These are phyloP conservation scores for Phoenoteleia sp. DNA, from an alignment of 2,888 invertebrate genomes.

Conservation along the genomic window DNA sequence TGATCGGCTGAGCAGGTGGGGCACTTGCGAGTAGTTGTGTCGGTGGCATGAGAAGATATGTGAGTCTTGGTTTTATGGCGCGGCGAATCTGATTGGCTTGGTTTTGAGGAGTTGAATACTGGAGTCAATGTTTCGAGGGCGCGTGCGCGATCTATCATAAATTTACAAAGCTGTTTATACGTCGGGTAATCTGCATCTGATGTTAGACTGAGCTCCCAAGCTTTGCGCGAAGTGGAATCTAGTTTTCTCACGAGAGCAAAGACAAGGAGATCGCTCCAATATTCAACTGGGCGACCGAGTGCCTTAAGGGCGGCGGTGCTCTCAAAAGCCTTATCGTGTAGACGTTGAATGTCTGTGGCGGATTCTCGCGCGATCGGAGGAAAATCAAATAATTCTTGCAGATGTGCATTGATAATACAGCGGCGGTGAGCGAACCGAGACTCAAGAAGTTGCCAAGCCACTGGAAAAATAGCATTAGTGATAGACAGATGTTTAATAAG, in stretches of 20 bases:
- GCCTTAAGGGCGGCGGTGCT: background rate
- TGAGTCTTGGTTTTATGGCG: background rate
- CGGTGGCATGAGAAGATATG: background rate
- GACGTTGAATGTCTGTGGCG: background rate
- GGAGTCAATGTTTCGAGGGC: constrained; percentile 16
- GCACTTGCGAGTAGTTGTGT: constrained; percentile 2
- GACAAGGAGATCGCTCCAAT: background rate
- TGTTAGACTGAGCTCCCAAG: constrained; percentile 47
- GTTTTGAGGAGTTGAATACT: background rate
- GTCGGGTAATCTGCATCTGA: background rate
- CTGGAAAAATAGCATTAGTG: background rate
- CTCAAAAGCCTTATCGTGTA: background rate
- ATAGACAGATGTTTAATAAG: background rate
- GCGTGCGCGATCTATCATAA: background rate
- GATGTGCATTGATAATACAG: background rate
- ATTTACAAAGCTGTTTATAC: background rate
- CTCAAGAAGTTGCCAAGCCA: background rate
- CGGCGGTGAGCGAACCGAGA: too few species aligned
- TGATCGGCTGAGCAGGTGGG: constrained; percentile 9
- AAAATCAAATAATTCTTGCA: background rate
- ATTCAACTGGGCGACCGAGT: background rate
- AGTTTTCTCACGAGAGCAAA: constrained; percentile 29
- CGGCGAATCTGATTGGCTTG: too few species aligned
- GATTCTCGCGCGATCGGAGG: background rate
- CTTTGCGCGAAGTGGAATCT: constrained; percentile 51